Evolutionary conservation across 23 tunicate species (phyloP).

Genomic region (Styela plicata): DNA sequence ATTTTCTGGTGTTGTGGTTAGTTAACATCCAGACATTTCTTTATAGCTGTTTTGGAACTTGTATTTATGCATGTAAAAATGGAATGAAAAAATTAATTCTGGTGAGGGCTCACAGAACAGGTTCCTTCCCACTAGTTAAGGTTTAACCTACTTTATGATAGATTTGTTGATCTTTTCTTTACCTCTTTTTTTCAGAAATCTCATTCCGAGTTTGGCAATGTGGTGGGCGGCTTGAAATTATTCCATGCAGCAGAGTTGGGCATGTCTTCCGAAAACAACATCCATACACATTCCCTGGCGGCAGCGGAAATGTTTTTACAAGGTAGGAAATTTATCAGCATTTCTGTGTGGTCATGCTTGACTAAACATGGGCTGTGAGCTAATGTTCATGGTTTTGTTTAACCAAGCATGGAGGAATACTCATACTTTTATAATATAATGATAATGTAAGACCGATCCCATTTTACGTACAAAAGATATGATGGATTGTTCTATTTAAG

Average conservation of each 20-base stretch:
- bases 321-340: constrained; percentile 26
- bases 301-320: constrained; percentile 85
- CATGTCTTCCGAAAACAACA: constrained; percentile 94
- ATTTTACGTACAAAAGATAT: too few species aligned
- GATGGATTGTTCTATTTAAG: too few species aligned
- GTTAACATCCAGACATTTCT: too few species aligned
- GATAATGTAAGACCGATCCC: too few species aligned
- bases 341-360: neutral
- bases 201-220: constrained; percentile 97
- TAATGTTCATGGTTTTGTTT: neutral
- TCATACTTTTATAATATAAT: neutral
- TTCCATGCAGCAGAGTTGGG: constrained; percentile 91
- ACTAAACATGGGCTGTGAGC: neutral
- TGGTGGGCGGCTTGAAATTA: constrained; percentile 82
- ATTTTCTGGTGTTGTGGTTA: too few species aligned
- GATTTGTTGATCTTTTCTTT: neutral
- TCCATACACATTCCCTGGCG: constrained; percentile 94
- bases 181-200: constrained; percentile 44
- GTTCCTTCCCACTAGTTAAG: too few species aligned
- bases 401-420: neutral
- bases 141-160: too few species aligned
- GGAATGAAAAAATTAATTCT: too few species aligned
- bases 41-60: too few species aligned
- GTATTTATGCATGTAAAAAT: too few species aligned
- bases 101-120: too few species aligned